Evolutionary conservation across 2,888 invertebrate species (phyloP).

Genomic region (Zaprionus bogoriensis): DNA sequence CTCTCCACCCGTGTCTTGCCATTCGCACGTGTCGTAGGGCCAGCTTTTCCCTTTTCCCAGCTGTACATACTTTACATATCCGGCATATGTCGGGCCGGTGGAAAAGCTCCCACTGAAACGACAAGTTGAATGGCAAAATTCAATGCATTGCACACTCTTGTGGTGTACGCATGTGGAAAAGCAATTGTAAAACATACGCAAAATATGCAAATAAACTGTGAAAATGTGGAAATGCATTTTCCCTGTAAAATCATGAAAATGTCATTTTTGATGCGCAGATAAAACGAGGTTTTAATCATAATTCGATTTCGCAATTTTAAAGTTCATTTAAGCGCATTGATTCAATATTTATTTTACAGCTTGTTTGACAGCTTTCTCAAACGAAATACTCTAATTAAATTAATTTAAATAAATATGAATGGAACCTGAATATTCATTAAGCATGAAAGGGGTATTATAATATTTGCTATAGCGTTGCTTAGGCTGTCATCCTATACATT

Average conservation of each 20-base stretch:
- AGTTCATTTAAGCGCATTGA: not conserved
- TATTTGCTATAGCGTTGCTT: too few relatives aligned
- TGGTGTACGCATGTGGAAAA: slow-evolving; percentile 1
- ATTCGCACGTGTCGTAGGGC: slow-evolving; percentile 38
- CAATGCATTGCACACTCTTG: slow-evolving; percentile 8
- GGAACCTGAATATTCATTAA: not conserved
- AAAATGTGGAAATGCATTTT: not conserved
- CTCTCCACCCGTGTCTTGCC: slow-evolving; percentile 5
- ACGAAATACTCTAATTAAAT: not conserved
- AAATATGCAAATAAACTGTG: slow-evolving; percentile 4
- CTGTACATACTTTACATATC: slow-evolving; percentile 34
- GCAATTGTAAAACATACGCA: slow-evolving; percentile 12
- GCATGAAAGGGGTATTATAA: too few relatives aligned
- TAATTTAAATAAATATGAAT: not conserved
- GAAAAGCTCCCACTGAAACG: slow-evolving; percentile 21
- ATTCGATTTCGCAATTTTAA: not conserved
- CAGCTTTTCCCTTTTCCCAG: slow-evolving; percentile 36
- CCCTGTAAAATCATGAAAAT: slow-evolving; percentile 3
- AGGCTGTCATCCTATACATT: too few relatives aligned
- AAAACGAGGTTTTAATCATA: slow-evolving; percentile 8
- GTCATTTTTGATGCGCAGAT: slow-evolving; percentile 3
- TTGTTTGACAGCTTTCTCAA: not conserved
- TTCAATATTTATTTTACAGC: not conserved
- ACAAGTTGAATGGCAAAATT: slow-evolving; percentile 35
- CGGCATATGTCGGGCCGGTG: slow-evolving; percentile 21